A percentile compares a stretch with the other conserved stretches of the same genome.
Evolutionary conservation across 2,888 invertebrate genomes (phyloP).

Genomic region (Leucozona laternaria): DNA sequence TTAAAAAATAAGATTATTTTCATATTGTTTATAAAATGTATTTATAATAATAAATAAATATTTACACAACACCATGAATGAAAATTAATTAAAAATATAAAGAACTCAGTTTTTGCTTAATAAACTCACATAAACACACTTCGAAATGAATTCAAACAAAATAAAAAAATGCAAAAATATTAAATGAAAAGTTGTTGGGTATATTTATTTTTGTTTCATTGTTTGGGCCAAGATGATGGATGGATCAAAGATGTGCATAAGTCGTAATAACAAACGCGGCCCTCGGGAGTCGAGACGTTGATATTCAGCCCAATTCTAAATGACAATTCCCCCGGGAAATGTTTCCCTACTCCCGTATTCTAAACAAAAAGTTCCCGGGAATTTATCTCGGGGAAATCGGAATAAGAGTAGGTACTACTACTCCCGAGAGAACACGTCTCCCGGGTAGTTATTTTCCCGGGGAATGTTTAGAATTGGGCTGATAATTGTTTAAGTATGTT

Average conservation of each 20-base stretch:
- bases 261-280: neutral
- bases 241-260: neutral
- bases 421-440: too few relatives aligned
- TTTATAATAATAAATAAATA: constrained; percentile 68
- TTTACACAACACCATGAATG: constrained; percentile 71
- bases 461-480: too few relatives aligned
- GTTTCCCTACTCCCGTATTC: too few relatives aligned
- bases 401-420: too few relatives aligned
- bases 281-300: too few relatives aligned
- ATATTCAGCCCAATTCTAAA: too few relatives aligned
- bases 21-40: constrained; percentile 65
- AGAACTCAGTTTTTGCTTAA: constrained; percentile 63
- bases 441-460: too few relatives aligned
- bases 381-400: too few relatives aligned
- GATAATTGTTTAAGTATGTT: too few relatives aligned
- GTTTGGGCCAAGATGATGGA: too few relatives aligned
- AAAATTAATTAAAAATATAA: constrained; percentile 47
- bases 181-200: constrained; percentile 30
- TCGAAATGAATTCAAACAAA: constrained; percentile 64
- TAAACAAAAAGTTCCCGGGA: too few relatives aligned
- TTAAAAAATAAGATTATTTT: constrained; percentile 65
- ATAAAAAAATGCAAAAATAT: constrained; percentile 61
- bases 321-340: too few relatives aligned
- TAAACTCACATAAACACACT: constrained; percentile 59
- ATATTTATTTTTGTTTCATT: constrained; percentile 19